These are phyloP conservation scores for Calyptomena viridis DNA, from an alignment of 2,113 vertebrate genomes.

Conservation along the genomic window DNA sequence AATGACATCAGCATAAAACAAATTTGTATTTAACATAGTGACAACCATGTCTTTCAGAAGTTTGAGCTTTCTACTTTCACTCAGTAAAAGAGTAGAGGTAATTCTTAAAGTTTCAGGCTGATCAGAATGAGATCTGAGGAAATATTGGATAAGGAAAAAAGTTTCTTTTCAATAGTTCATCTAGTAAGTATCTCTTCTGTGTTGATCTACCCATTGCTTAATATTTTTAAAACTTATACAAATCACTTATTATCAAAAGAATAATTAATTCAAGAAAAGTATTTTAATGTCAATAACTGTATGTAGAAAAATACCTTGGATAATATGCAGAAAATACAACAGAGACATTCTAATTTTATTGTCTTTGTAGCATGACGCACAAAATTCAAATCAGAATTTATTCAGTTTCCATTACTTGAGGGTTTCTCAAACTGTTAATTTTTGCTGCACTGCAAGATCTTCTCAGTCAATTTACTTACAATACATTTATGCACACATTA, in stretches of 20 bases:
- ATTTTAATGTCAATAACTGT: neutral
- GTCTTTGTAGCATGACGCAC: neutral
- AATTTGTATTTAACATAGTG: neutral
- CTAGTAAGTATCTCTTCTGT: neutral
- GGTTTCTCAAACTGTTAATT: neutral
- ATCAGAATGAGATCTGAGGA: neutral
- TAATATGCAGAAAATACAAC: neutral
- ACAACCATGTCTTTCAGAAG: neutral
- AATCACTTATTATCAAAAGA: neutral
- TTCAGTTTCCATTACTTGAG: neutral
- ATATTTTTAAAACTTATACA: neutral
- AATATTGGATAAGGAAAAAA: neutral
- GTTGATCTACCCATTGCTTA: neutral
- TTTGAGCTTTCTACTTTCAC: neutral
- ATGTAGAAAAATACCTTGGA: neutral
- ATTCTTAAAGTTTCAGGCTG: neutral
- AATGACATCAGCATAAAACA: neutral
- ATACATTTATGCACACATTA: neutral
- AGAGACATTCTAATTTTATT: neutral
- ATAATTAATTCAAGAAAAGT: neutral
- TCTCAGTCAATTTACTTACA: neutral
- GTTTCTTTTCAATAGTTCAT: neutral
- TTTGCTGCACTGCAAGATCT: neutral
- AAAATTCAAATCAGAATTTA: neutral
- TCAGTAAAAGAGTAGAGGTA: neutral